phyloP scores from a whole-genome alignment of 2,113 vertebrate species.

The Macquaria ambigua region DNA sequence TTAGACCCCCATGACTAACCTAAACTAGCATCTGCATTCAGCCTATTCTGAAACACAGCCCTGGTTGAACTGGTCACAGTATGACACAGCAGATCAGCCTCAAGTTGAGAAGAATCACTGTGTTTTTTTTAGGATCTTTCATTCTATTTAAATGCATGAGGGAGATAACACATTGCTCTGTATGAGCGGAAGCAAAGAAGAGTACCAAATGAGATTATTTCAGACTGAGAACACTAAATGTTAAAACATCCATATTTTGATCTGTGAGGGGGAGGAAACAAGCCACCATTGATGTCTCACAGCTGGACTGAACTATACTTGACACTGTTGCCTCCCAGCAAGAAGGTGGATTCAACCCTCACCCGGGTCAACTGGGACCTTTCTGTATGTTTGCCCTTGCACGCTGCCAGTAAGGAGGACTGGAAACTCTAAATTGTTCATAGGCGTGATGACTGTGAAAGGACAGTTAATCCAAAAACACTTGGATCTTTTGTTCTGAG shows the following conservation, averaged over 20 bases:
- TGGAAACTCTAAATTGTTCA: not conserved
- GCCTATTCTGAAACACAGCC: not conserved
- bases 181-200: conserved; percentile 11
- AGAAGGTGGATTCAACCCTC: conserved; percentile 4
- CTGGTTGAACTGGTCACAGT: conserved; percentile 32
- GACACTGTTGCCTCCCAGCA: not conserved
- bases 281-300: not conserved
- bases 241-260: conserved; percentile 22
- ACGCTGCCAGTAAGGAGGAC: not conserved
- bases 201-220: conserved; percentile 34
- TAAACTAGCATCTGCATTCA: conserved; percentile 26
- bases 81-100: conserved; percentile 45
- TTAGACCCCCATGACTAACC: conserved; percentile 26
- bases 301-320: not conserved
- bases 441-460: too few species aligned
- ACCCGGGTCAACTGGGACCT: not conserved
- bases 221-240: conserved; percentile 8
- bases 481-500: not conserved
- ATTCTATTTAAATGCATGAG: conserved; percentile 31
- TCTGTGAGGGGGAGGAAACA: not conserved
- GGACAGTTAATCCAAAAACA: not conserved
- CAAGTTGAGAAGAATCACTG: conserved; percentile 16
- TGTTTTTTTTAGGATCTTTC: not conserved
- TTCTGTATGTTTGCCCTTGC: not conserved
- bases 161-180: not conserved